Base-by-base conservation (phyloP, 2,797 vertebrate species). In the Brachymystax lenok region DNA sequence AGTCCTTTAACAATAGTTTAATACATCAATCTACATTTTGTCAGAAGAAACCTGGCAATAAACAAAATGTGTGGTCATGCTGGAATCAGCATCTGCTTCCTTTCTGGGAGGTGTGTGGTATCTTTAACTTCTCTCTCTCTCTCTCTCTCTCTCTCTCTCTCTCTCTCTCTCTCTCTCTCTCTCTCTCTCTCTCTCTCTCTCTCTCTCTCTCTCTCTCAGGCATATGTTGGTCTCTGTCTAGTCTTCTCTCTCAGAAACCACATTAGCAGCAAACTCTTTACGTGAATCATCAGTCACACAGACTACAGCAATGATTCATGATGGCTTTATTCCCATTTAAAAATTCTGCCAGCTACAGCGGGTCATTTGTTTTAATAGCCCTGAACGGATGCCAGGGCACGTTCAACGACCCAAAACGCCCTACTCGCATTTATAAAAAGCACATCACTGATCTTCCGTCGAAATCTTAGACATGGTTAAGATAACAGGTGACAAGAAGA, bases 401-500 rank as follows among this genome's bases (percentile, higher is more conserved):
- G 70, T 79, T 83, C 76, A 56, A 19, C 59, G 75, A 75, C 50
- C 78, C 82, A 82, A 86, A 89, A 80, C 79, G 80, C 81, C 79
- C 71, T 78, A 76, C 54, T 76, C 77, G 30, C 50, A 12, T 68
- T 76, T 63, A 35, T 24, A 17, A 75, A 84, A 87, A 83, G 83
- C 89, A n/a, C 86, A 81, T 72, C 83, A 85, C 78, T 87, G 86
- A 91, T 90, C 79, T 83, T 75, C 83, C 63, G 52, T 76, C 85
- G 78, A 88, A 86, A 80, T 85, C 79, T 33, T 56, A 85, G 87
- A 86, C 86, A 80, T 81, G 84, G 66, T n/a, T 77, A 78, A 89
- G 90, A 91, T 90, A 92, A 88, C 90, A 92, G 89, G 88, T 91
- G 92, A 93, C 91, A 88, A 90, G 88, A 90, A 86, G 30, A 51